Evolutionary conservation across 1,140 invertebrate genomes (phyloP), one percentile per base, ranked within the genome.

Genomic region (Drosophila ananassae): DNA sequence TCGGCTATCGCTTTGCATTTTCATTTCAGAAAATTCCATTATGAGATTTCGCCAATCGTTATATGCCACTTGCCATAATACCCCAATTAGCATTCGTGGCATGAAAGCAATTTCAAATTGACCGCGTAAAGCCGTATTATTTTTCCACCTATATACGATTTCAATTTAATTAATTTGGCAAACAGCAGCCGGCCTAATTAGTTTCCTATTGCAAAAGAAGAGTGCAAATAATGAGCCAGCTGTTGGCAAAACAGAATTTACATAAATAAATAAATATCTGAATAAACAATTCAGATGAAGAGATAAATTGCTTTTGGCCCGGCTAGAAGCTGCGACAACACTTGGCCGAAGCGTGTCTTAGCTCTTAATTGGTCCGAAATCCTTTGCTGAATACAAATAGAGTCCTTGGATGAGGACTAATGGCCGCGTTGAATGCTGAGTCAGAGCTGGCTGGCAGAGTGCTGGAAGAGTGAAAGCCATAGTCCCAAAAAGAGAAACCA

Each of bases 261-360:
- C 24, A 69, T 69, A 41, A 69, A 69, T 69, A 68, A 17, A 69
- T 69, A 32, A 69, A 69, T 69, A 68, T 69, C 25, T 48, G 64
- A 21, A 54, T 66, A 54, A 66, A 53, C 28, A 64, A 68, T 68
- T 32, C 24, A 21, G 28, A 22, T 9, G 52, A 12, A 21, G 61
- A 30, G 22, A 46, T 68, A 66, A 56, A 53, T 64, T 34, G 52
- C 28, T 64, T n/a, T 51, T 50, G 13, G 8, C 41, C 41, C 5
- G 39, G 39, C 39, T 13, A n/a, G 41, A 13, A n/a, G 8, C 41
- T 44, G 41, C 17, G 41, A 52, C 50, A 48, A 21, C 41, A 67
- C 30, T 55, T 25, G 60, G 37, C 34, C 30, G 17, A 41, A 39
- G 37, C 58, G 53, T 61, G 34, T 61, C 50, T 44, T 12, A 32